Evolutionary conservation across 2,888 invertebrate species (phyloP).

Genomic region (Magallana nippona): DNA sequence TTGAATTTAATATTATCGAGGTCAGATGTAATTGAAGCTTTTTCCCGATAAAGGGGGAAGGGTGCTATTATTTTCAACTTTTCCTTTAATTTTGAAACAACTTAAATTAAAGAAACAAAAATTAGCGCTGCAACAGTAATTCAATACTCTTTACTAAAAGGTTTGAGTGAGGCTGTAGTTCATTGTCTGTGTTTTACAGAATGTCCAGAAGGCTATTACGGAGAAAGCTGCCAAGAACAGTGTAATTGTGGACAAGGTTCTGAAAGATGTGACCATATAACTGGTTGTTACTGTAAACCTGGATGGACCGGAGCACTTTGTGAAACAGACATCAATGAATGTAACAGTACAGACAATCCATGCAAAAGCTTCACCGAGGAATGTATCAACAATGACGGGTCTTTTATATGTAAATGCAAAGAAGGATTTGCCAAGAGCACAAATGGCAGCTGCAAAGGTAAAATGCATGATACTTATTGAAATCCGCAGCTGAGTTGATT

Average conservation of each 20-base stretch:
- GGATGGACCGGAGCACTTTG: constrained; percentile 60
- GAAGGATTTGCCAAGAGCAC: constrained; percentile 41
- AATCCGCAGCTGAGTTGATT: not conserved
- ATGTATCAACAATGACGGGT: constrained; percentile 51
- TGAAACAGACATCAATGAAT: constrained; percentile 58
- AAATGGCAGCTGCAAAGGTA: constrained; percentile 38
- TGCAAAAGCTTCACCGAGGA: constrained; percentile 2
- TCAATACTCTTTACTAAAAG: too few species aligned
- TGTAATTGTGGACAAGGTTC: constrained; percentile 53
- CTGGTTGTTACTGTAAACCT: constrained; percentile 55
- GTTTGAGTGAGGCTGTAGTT: too few species aligned
- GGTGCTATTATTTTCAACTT: too few species aligned
- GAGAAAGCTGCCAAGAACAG: constrained; percentile 47
- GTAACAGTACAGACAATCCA: constrained; percentile 34
- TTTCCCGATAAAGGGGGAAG: too few species aligned
- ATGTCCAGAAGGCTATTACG: constrained; percentile 50
- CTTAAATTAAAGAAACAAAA: too few species aligned
- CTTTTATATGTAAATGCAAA: constrained; percentile 47
- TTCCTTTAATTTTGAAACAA: too few species aligned
- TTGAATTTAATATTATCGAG: too few species aligned
- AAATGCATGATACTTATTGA: not conserved
- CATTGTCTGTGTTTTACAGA: constrained; percentile 40
- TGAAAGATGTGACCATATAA: constrained; percentile 49
- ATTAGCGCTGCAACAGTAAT: too few species aligned
- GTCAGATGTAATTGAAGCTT: too few species aligned